Base-by-base conservation (phyloP, 2,797 vertebrate species). In the Etheostoma perlongum region DNA sequence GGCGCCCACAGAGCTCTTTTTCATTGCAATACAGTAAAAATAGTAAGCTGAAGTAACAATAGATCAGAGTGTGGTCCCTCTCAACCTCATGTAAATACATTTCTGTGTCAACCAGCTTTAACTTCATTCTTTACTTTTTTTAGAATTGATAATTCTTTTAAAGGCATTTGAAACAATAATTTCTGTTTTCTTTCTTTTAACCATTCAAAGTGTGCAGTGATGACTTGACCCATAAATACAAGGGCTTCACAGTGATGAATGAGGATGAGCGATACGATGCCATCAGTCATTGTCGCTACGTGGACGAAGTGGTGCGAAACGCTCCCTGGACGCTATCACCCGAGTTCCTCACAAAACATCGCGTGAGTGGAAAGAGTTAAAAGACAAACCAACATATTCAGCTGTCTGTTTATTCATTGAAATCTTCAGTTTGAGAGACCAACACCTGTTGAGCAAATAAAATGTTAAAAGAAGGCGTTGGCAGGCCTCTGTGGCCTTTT, bases 231-330 rank as follows among this genome's bases (percentile, higher is more conserved):
- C 97, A 99, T 92, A 97, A 96, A 90, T 96, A 97, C 88, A 99
- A 99, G 91, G 98, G 98, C 89, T 99, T 99, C 95, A 99, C 98
- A 0, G 98, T 99, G 76, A 99, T 99, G 97, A 99, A 97, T 0
- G 98, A 99, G 42, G 97, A 95, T 0, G 98, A 99, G 80, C 96
- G 98, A 52, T 99, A 99, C 0, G 98, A 99, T 0, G 97, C 97
- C 0, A 92, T 99, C 69, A 96, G 96, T 88, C 98, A 99, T 79
- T 99, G 98, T 82, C 98, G 98, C 86, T 99, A 99, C 0, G 97
- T 99, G 82, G 98, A 99, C 0, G 98, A 99, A 89, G 96, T 99
- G 74, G 97, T 98, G 89, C 95, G 97, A 85, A 96, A 99, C 0
- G 98, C 98, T 0, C 98, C 98, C 0, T 99, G 98, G 98, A 98